These are phyloP conservation scores for Stomatorhinus ivindoensis DNA, from an alignment of 2,113 vertebrate species.

Conservation along the genomic window DNA sequence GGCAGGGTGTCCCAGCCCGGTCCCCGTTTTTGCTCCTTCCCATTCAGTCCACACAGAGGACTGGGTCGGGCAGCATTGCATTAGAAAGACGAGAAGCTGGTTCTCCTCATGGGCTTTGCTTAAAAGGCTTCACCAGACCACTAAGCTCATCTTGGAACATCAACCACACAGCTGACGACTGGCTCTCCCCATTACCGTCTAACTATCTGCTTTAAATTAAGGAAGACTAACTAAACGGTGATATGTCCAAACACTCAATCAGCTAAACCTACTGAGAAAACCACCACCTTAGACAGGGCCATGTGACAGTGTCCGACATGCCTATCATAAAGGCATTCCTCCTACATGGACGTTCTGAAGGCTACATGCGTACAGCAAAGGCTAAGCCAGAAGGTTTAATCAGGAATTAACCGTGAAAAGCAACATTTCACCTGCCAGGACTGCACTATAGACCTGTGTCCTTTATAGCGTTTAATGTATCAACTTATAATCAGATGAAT, in stretches of 20 bases:
- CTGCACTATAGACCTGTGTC: background rate
- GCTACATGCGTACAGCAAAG: background rate
- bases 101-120: slow-evolving; percentile 27
- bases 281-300: background rate
- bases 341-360: background rate
- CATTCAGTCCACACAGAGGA: too few species aligned
- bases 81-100: background rate
- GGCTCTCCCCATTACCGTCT: slow-evolving; percentile 33
- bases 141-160: slow-evolving; percentile 35
- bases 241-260: background rate
- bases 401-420: background rate
- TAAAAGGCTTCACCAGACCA: slow-evolving; percentile 37
- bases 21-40: background rate
- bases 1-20: too few species aligned
- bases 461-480: background rate
- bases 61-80: background rate
- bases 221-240: background rate
- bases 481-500: background rate
- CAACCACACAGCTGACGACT: slow-evolving; percentile 33
- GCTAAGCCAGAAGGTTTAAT: background rate
- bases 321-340: too few species aligned
- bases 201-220: background rate
- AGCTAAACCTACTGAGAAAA: background rate
- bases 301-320: background rate
- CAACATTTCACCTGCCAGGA: background rate